phyloP scores from a whole-genome alignment of 2,113 vertebrate genomes.

The Gulo gulo region DNA sequence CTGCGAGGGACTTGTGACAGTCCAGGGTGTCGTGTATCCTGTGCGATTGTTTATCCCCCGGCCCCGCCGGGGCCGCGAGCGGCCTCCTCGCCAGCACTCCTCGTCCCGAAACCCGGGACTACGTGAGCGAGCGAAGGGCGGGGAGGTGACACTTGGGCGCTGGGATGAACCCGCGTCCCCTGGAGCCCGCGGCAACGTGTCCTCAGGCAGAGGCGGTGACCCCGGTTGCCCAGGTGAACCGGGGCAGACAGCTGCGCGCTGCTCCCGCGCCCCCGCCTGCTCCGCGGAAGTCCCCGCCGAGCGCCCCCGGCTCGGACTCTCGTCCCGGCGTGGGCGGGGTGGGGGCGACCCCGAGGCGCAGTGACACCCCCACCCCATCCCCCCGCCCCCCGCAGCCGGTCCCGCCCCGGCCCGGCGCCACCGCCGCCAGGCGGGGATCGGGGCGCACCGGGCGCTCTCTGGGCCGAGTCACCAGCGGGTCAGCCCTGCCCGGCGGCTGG shows the following conservation, averaged over 20 bases:
- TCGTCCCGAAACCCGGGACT: slow-evolving; percentile 62
- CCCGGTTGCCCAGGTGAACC: slow-evolving; percentile 32
- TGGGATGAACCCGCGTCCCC: slow-evolving; percentile 27
- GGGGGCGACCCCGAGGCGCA: not conserved
- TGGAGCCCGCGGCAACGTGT: not conserved
- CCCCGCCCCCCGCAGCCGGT: not conserved
- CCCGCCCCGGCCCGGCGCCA: not conserved
- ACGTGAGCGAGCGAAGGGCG: slow-evolving; percentile 71
- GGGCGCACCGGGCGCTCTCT: not conserved
- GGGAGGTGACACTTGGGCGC: not conserved
- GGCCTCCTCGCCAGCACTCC: slow-evolving; percentile 63
- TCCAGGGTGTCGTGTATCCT: slow-evolving; percentile 19
- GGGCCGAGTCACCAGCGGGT: not conserved
- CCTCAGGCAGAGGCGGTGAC: slow-evolving; percentile 40
- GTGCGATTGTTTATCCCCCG: slow-evolving; percentile 71
- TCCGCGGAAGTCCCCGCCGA: not conserved
- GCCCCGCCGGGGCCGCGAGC: slow-evolving; percentile 38
- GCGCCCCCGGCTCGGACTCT: not conserved
- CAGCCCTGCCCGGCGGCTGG: not conserved
- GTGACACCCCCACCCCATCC: no score
- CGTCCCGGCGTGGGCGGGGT: not conserved
- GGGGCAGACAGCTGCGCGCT: not conserved
- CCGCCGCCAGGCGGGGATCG: not conserved
- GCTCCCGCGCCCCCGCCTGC: not conserved
- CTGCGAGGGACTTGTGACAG: slow-evolving; percentile 64